phyloP scores from a whole-genome alignment of 2,797 vertebrate genomes.

The Artibeus jamaicensis region DNA sequence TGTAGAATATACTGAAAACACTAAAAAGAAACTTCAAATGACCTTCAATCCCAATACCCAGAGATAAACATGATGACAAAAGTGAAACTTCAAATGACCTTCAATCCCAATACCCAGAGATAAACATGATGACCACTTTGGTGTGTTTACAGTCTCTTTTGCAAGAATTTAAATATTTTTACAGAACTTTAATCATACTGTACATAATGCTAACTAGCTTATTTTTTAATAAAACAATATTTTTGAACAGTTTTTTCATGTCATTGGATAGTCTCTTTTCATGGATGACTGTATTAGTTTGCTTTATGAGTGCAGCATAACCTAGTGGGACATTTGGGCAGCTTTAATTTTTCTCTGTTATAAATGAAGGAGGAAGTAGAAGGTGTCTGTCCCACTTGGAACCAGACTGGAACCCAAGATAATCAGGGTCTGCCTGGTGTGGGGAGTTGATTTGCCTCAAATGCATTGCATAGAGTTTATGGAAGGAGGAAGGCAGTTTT shows the following conservation, averaged over 20 bases:
- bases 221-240: not conserved
- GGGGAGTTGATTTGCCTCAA: not conserved
- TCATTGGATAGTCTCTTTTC: not conserved
- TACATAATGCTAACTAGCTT: not conserved
- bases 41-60: not conserved
- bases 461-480: not conserved
- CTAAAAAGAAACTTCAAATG: not conserved
- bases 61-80: not conserved
- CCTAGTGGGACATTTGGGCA: not conserved
- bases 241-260: not conserved
- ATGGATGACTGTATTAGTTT: not conserved
- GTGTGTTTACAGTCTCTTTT: not conserved
- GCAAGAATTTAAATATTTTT: not conserved
- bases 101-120: not conserved
- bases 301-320: not conserved
- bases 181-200: not conserved
- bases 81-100: not conserved
- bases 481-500: not conserved
- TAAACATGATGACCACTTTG: not conserved
- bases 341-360: not conserved
- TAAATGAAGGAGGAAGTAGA: not conserved
- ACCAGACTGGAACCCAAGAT: not conserved
- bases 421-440: not conserved
- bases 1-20: not conserved
- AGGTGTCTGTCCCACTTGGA: not conserved